These are phyloP conservation scores for Trialeurodes vaporariorum DNA, from an alignment of 1,140 invertebrate genomes.

Conservation along the genomic window DNA sequence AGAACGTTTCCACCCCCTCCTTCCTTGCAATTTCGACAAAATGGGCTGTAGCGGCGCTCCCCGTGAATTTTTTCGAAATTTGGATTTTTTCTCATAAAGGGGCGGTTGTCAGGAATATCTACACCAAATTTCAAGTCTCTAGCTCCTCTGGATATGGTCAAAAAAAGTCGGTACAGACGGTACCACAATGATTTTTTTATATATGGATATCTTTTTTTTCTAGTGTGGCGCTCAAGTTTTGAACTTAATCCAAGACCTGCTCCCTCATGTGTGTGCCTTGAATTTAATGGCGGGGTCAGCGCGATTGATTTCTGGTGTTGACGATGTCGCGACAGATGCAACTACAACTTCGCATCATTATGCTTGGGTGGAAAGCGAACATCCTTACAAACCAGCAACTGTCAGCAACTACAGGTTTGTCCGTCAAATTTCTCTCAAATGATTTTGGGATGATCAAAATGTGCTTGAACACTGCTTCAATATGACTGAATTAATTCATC, in stretches of 20 bases:
- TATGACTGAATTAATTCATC: neutral
- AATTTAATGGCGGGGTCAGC: constrained; percentile 46
- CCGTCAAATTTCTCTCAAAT: neutral
- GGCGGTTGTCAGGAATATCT: too few species aligned
- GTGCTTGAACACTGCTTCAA: neutral
- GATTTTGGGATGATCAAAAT: neutral
- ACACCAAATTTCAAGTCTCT: too few species aligned
- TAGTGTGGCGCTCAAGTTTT: constrained; percentile 83
- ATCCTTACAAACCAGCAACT: constrained; percentile 86
- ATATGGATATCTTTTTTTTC: constrained; percentile 24
- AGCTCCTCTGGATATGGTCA: too few species aligned
- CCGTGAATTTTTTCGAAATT: too few species aligned
- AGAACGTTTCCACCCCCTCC: too few species aligned
- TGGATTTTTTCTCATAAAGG: too few species aligned
- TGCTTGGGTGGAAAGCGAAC: constrained; percentile 87
- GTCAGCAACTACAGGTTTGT: constrained; percentile 69
- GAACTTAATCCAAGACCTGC: constrained; percentile 75
- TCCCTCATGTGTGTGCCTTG: constrained; percentile 77
- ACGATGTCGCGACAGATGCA: constrained; percentile 14
- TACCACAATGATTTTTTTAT: too few species aligned
- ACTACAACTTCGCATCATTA: constrained; percentile 72
- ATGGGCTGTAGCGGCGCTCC: too few species aligned
- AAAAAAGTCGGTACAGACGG: too few species aligned
- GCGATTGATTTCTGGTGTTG: neutral
- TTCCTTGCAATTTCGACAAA: too few species aligned